Evolutionary conservation across 2,113 vertebrate species (phyloP), one percentile per base, ranked within the genome.

Genomic region (Vanacampus margaritifer): DNA sequence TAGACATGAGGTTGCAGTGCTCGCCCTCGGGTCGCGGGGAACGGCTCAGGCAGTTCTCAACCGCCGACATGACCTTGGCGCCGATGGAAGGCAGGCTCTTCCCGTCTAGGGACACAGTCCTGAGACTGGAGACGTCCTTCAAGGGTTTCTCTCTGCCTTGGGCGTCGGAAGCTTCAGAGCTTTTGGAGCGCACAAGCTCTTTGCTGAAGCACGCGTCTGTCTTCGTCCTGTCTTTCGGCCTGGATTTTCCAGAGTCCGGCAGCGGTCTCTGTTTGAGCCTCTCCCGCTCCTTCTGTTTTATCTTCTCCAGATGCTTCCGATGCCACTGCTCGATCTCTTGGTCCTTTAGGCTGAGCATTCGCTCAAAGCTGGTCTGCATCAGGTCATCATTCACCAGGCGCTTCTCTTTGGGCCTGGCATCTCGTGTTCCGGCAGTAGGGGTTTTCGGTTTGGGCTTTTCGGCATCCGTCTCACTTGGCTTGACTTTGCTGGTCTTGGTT

Each of bases 281-380:
- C 51, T 99, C 97, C 21, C 96, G 93, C 89, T 98, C 96, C 73
- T 99, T 99, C 73, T 98, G 96, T 71, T 98, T 99, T 76, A 99
- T 98, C 87, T 98, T 99, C 91, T 98, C 97, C 87, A 98, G 93
- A 69, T 98, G 96, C 60, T 99, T 98, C 64, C 92, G 94, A 45
- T 98, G 97, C 97, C 97, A 98, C 84, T 96, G 97, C 85, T 99
- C 97, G 71, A 98, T 98, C 87, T 98, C 97, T 78, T 97, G 89
- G 79, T 99, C 97, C 86, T 98, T 99, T 66, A 98, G 89, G 75
- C 97, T 99, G 50, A 99, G 93, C 97, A 98, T 99, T 72, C 96
- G 91, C 89, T 99, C 97, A 24, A 99, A 99, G 89, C 97, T 98
- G 59, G 97, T 99, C 88, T 98, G 95, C 97, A 98, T 99, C 79